Conservation (phyloP, 2,113 vertebrate species). For the Marcusenius ussheri region DNA sequence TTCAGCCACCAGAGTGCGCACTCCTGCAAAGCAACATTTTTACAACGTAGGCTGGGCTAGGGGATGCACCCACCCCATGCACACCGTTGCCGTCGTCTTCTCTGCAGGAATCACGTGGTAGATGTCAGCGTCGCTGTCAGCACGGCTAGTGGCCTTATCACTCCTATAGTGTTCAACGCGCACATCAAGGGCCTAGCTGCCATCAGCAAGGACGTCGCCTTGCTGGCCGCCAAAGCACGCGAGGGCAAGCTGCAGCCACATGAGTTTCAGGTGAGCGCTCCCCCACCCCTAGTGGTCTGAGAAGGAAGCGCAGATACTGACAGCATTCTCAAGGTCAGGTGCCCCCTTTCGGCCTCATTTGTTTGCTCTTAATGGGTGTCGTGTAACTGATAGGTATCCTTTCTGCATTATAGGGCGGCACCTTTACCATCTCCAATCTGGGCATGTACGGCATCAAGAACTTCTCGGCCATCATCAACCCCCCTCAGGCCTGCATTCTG, state of each 20-base stretch:
- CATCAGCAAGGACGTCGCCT: slow-evolving; percentile 75
- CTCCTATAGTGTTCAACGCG: slow-evolving; percentile 93
- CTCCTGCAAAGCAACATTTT: background rate
- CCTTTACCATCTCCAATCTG: slow-evolving; percentile 96
- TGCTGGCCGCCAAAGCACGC: slow-evolving; percentile 78
- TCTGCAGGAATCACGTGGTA: slow-evolving; percentile 86
- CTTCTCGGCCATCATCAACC: slow-evolving; percentile 97
- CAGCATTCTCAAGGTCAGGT: background rate
- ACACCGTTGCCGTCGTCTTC: background rate
- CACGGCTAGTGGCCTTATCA: slow-evolving; percentile 86
- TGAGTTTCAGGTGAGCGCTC: slow-evolving; percentile 79
- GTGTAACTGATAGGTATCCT: background rate
- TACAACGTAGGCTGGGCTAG: background rate
- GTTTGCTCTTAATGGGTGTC: background rate
- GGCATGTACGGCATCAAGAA: slow-evolving; percentile 99
- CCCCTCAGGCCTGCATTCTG: slow-evolving; percentile 92
- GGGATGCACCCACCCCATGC: background rate
- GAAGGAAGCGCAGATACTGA: background rate
- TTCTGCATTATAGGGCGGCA: slow-evolving; percentile 73
- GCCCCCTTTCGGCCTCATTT: background rate
- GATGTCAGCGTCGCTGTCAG: slow-evolving; percentile 90
- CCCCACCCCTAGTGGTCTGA: background rate
- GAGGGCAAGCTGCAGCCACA: slow-evolving; percentile 93
- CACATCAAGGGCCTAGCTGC: slow-evolving; percentile 84
- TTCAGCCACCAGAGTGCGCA: background rate